Conservation (phyloP, 2,797 vertebrate species). For the Pseudochirops corinnae region DNA sequence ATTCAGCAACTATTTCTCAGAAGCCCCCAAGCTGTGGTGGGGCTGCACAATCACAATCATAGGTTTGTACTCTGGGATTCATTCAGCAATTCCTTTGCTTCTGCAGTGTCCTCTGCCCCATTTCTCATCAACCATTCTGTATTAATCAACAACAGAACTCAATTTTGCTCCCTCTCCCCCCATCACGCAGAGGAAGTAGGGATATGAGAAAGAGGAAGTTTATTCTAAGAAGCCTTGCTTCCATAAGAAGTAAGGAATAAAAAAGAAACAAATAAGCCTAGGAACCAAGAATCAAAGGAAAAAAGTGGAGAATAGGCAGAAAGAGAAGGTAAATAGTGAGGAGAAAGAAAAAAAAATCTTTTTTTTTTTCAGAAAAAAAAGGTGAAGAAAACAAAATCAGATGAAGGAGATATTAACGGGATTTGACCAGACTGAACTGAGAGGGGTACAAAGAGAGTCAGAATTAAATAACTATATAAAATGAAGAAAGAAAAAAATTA, state of each 20-base stretch:
- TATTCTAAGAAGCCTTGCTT: background rate
- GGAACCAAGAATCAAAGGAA: background rate
- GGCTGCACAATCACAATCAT: background rate
- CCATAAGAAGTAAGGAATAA: background rate
- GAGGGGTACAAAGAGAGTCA: background rate
- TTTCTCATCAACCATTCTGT: background rate
- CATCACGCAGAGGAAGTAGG: background rate
- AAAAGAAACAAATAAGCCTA: background rate
- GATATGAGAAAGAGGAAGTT: background rate
- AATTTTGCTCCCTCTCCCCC: background rate
- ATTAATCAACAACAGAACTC: background rate
- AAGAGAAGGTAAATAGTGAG: background rate
- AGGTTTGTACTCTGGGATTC: background rate
- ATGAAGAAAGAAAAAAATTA: background rate
- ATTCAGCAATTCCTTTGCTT: background rate
- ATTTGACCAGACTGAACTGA: background rate
- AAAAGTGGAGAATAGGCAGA: background rate
- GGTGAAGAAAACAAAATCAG: background rate
- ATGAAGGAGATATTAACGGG: background rate
- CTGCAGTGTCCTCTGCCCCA: background rate
- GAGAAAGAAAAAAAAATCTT: background rate
- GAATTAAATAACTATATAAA: background rate
- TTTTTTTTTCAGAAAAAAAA: background rate
- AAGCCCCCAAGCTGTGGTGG: background rate
- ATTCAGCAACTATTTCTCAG: background rate